Conservation (phyloP, 2,113 vertebrate species). For the Ceyx margarethae region DNA sequence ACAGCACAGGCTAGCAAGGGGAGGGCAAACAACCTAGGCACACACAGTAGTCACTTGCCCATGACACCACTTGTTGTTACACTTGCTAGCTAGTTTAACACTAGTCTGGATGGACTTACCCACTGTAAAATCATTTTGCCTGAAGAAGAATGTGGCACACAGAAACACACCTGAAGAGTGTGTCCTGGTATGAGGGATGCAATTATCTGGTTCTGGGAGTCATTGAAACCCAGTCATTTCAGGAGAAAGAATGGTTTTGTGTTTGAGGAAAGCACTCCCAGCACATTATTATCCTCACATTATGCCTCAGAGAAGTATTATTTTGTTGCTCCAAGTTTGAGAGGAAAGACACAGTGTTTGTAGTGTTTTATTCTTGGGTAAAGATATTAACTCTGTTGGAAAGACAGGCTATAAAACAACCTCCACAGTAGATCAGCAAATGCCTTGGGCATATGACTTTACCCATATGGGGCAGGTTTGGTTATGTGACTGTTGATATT, state of each 20-base stretch:
- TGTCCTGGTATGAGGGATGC: background rate
- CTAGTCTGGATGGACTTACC: background rate
- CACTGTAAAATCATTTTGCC: background rate
- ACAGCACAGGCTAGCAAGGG: background rate
- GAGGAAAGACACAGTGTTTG: background rate
- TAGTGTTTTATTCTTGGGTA: background rate
- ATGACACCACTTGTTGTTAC: background rate
- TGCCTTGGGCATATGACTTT: background rate
- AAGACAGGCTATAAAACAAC: background rate
- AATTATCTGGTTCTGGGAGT: background rate
- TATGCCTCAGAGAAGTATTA: background rate
- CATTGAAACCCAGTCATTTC: background rate
- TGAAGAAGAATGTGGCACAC: background rate
- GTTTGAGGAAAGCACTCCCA: background rate
- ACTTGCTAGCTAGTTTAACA: background rate
- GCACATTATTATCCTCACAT: background rate
- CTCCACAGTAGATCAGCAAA: background rate
- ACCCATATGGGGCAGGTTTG: background rate
- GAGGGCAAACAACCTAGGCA: background rate
- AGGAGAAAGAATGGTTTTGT: background rate
- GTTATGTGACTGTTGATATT: background rate
- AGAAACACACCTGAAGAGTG: background rate
- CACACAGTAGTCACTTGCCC: accelerated
- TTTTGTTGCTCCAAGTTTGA: background rate
- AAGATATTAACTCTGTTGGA: background rate